phyloP scores from a whole-genome alignment of 1,140 invertebrate genomes.

The Zaprionus capensis region DNA sequence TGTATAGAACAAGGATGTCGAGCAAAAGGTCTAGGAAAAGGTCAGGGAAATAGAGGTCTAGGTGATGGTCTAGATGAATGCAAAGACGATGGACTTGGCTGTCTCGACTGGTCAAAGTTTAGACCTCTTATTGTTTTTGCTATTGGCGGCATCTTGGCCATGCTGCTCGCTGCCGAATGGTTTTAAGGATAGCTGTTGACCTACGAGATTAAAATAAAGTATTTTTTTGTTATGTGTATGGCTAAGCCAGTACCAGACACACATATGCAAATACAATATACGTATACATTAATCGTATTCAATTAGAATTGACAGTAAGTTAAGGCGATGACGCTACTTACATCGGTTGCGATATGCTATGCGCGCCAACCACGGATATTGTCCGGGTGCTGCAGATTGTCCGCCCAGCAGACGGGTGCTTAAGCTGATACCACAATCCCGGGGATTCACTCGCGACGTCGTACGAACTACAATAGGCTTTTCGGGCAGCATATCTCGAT shows the following conservation, averaged over 20 bases:
- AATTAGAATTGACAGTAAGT: no score
- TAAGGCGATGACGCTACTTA: conserved; percentile 39
- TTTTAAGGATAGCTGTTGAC: not conserved
- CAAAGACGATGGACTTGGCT: not conserved
- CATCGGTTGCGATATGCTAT: conserved; percentile 86
- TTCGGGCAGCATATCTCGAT: not conserved
- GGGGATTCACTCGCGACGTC: conserved; percentile 27
- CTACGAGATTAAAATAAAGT: no score
- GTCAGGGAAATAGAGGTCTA: no score
- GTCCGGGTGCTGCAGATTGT: conserved; percentile 86
- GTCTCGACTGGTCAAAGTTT: not conserved
- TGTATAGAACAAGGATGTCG: no score
- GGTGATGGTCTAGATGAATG: no score
- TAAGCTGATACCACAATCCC: conserved; percentile 86
- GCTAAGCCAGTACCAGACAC: no score
- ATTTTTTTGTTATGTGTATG: not conserved
- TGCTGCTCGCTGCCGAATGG: not conserved
- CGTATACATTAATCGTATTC: no score
- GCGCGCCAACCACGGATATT: conserved; percentile 89
- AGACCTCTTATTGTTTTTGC: not conserved
- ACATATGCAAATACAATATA: no score
- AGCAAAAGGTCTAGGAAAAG: no score
- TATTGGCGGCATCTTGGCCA: not conserved
- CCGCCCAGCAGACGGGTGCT: conserved; percentile 88
- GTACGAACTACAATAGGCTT: not conserved